Base-by-base conservation (phyloP, 2,797 vertebrate genomes). In the Lepus townsendii region DNA sequence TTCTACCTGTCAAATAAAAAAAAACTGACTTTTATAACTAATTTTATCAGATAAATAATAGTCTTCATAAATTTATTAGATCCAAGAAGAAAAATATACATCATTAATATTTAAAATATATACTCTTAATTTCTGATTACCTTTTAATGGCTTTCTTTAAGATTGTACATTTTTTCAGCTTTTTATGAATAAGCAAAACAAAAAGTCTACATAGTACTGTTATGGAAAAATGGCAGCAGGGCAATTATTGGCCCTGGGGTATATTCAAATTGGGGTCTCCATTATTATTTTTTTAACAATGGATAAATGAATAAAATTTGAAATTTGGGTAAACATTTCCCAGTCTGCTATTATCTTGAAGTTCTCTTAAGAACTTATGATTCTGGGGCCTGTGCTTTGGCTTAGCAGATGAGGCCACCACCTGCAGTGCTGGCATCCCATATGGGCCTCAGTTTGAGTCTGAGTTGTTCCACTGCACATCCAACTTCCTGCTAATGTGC, bases 71-170 rank as follows among this genome's bases (percentile, higher is more conserved):
- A 93, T 24, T 85, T 65, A 90, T 63, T 90, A 5, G 20, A 77
- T 5, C 22, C 54, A 80, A 35, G 80, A 77, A 92, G 84, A 87
- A 95, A 94, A 93, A 83, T 69, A 68, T 16, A 69, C 42, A 86
- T 71, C n/a, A 10, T 95, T 90, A 92, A 93, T 92, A 91, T 94
- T 92, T 95, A 52, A 88, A 85, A 73, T 85, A 4, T 82, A 96
- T 91, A 89, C 3, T 35, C 35, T 79, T 75, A n/a, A 75, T 83
- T 75, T 52, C 10, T 66, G 63, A 54, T 95, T 86, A 80, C 16
- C 72, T 63, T 91, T 93, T 20, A 11, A 88, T 3, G 82, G 35
- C 11, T 90, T 93, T 20, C 1, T 16, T 13, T 72, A 71, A 22
- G 69, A 17, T 11, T 38, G 38, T 42, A 32, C 8, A 7, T 1